Evolutionary conservation across 23 tunicate species (phyloP).

Genomic region (Trididemnum clinides): DNA sequence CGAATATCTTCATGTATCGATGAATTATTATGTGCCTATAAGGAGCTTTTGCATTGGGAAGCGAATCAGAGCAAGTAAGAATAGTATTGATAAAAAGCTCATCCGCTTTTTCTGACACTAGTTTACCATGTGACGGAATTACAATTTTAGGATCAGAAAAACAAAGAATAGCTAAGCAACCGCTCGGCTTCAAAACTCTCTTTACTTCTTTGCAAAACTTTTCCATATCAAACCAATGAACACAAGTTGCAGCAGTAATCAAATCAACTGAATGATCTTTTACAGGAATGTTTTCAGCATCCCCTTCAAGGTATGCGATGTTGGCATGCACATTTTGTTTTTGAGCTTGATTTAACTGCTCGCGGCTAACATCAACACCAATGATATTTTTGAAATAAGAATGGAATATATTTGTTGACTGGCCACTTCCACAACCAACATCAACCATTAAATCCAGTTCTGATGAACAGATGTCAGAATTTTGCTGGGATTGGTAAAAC

Average conservation of each 20-base stretch:
- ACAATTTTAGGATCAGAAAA: constrained; percentile 2
- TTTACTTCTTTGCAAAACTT: constrained; percentile 37
- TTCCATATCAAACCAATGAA: constrained; percentile 57
- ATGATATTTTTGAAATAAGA: constrained; percentile 9
- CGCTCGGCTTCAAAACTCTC: constrained; percentile 52
- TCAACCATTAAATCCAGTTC: constrained; percentile 30
- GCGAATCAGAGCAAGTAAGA: background rate
- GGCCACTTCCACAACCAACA: constrained; percentile 67
- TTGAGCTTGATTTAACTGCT: constrained; percentile 44
- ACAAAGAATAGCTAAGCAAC: constrained; percentile 40
- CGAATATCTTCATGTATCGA: background rate
- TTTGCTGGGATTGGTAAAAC: background rate
- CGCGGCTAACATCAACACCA: constrained; percentile 36
- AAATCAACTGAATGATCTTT: constrained; percentile 46
- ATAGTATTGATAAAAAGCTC: background rate
- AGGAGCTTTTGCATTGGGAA: background rate
- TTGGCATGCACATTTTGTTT: background rate
- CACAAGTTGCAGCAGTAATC: constrained; percentile 40
- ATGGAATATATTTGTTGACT: constrained; percentile 23
- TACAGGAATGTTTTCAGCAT: constrained; percentile 34
- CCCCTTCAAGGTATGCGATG: constrained; percentile 24
- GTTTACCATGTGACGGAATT: background rate
- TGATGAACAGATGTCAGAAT: background rate
- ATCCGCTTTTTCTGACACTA: background rate
- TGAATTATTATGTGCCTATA: background rate